Base-by-base conservation (phyloP, 2,797 vertebrate genomes). In the Poeciliopsis paucimaculata region DNA sequence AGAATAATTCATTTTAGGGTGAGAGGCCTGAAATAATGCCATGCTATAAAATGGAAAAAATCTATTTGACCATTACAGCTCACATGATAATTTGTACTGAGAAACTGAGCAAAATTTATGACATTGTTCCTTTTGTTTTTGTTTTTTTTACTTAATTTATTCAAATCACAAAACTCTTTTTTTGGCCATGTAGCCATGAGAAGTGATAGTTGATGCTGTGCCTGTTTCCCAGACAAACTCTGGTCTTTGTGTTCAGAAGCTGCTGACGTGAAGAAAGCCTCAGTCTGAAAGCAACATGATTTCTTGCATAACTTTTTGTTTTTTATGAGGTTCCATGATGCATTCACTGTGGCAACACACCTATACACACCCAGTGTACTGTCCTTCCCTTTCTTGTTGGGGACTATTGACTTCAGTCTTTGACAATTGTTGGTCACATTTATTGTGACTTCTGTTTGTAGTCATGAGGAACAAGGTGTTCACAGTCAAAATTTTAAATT, bases 321-420 rank as follows among this genome's bases (percentile, higher is more conserved):
- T 8, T 71, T 45, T 71, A 15, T n/a, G 39, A 45, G 23, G 41
- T 71, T 71, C 26, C 12, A 45, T 26, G 39, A 70, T 70, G 66
- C 39, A 70, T 43, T 41, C 2, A 28, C 26, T 28, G 12, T 8
- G 11, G 41, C n/a, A 71, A 71, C 68, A 70, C 66, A 28, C 68
- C 68, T 71, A 71, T 45, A 45, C 23, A 71, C 68, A 45, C 41
- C 68, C 68, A 71, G 26, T 71, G 41, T 71, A 71, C 23, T 8
- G 68, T 71, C 68, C 43, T 45, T n/a, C 15, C 12, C 3, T 28
- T 28, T 45, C 68, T 71, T 71, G 11, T 71, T 45, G 10, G 64
- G 1, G 23, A 26, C 18, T 26, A 41, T 70, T 70, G 28, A 12
- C 39, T 41, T 43, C 66, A 43, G 5, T 28, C 57, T 31, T 6